A percentile compares a stretch with the other conserved stretches of the same genome.
Evolutionary conservation across 2,113 vertebrate genomes (phyloP).

Genomic region (Melanostigma gelatinosum): DNA sequence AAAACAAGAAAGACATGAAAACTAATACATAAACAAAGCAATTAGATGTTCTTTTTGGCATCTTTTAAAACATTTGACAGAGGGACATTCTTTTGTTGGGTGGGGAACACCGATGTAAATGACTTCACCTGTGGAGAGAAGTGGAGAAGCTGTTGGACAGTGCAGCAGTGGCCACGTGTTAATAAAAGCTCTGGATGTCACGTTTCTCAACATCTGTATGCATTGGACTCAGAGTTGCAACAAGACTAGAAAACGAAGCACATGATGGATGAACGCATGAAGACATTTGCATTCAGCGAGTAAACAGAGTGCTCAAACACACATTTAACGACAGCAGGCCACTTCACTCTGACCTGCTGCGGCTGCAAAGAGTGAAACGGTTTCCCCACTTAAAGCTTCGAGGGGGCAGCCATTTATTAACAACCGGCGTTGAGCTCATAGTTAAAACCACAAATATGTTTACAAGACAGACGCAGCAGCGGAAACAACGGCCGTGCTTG

Average conservation of each 20-base stretch:
- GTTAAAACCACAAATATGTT: conserved; percentile 47
- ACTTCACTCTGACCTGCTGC: conserved; percentile 12
- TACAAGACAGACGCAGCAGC: conserved; percentile 14
- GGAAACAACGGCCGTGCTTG: conserved; percentile 21
- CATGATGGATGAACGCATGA: background rate
- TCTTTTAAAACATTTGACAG: too few species aligned
- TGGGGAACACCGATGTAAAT: background rate
- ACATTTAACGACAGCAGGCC: conserved; percentile 1
- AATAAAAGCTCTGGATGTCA: conserved; percentile 40
- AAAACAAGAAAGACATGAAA: too few species aligned
- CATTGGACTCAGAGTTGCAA: background rate
- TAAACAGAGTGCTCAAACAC: conserved; percentile 23
- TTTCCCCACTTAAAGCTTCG: background rate
- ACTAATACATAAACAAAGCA: too few species aligned
- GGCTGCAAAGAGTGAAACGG: conserved; percentile 11
- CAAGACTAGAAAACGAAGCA: conserved; percentile 17
- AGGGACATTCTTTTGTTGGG: too few species aligned
- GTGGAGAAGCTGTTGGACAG: conserved; percentile 23
- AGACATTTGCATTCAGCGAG: conserved; percentile 32
- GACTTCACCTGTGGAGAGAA: conserved; percentile 21
- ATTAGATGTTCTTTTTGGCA: too few species aligned
- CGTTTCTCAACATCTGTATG: conserved; percentile 24
- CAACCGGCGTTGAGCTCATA: conserved; percentile 11
- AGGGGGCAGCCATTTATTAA: conserved; percentile 12
- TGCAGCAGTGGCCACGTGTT: conserved; percentile 41